Base-by-base conservation (phyloP, 2,113 vertebrate genomes). In the Trematomus loennbergii region DNA sequence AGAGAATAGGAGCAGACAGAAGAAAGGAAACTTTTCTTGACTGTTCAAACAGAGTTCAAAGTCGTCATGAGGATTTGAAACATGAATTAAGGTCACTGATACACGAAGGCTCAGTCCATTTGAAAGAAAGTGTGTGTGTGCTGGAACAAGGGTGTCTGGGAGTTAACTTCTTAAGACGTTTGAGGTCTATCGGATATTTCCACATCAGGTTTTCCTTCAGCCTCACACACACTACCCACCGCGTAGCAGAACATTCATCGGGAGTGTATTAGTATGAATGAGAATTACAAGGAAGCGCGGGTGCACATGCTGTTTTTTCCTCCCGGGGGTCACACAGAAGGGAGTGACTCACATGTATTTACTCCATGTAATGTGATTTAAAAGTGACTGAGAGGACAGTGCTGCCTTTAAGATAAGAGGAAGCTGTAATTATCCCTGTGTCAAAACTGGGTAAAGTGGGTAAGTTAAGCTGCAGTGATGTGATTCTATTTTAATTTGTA, bases 361-460 rank as follows among this genome's bases (percentile, higher is more conserved):
- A 89, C 84, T 72, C 73, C 75, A 78, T 67, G 68, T 90, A 91
- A 92, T 86, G 82, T 80, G 84, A 91, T 91, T 89, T 91, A 91
- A 82, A 91, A 91, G 91, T 91, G 88, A 91, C 80, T 64, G 83
- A 83, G 90, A 93, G 89, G 90, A 83, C 90, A 90, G 68, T 58
- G 79, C 79, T 82, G 78, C 66, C 62, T 79, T 69, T 36, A 79
- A 84, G 87, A 87, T 82, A 91, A 82, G 79, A 75, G 59, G 67
- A 75, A 72, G 70, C 70, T 88, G 81, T 75, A 81, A 89, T 81
- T 75, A 85, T 87, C 76, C 58, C 84, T 48, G 3, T 81, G 70
- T 66, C 70, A 63, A 79, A 83, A 86, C 48, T 48, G 82, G n/a
- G 59, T 33, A 48, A 54, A 81, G 68, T 67, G 68, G 75, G 72